Conservation (phyloP, 2,888 invertebrate genomes). For the Drosophila demipolita region DNA sequence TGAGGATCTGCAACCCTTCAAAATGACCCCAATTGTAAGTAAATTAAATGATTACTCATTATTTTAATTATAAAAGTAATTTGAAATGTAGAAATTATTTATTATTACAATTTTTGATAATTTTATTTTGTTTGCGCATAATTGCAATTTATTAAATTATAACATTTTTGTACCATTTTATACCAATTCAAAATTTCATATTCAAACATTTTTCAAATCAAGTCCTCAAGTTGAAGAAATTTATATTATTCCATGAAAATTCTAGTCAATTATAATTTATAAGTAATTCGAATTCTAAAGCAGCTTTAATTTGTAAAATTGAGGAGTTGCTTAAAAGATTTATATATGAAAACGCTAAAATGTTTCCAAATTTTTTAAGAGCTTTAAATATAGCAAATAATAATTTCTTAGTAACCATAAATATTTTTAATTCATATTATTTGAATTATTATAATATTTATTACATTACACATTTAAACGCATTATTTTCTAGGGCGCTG, state of each 20-base stretch:
- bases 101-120: background rate
- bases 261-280: background rate
- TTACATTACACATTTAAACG: background rate
- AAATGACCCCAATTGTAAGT: conserved; percentile 95
- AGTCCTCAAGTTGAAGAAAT: fast-evolving
- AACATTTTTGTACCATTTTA: background rate
- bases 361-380: too few species aligned
- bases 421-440: background rate
- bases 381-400: too few species aligned
- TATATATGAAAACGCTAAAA: background rate
- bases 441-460: background rate
- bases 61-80: background rate
- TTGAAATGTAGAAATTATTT: background rate
- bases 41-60: background rate
- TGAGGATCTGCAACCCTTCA: conserved; percentile 95
- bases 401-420: too few species aligned
- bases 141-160: too few species aligned
- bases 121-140: conserved; percentile 1
- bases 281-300: background rate
- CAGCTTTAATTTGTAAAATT: background rate
- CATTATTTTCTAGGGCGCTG: conserved; percentile 88
- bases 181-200: background rate
- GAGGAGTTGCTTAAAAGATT: background rate
- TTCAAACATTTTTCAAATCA: background rate
- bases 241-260: background rate